Evolutionary conservation across 1,140 invertebrate species (phyloP).

Genomic region (Aphelenchoides fujianensis): DNA sequence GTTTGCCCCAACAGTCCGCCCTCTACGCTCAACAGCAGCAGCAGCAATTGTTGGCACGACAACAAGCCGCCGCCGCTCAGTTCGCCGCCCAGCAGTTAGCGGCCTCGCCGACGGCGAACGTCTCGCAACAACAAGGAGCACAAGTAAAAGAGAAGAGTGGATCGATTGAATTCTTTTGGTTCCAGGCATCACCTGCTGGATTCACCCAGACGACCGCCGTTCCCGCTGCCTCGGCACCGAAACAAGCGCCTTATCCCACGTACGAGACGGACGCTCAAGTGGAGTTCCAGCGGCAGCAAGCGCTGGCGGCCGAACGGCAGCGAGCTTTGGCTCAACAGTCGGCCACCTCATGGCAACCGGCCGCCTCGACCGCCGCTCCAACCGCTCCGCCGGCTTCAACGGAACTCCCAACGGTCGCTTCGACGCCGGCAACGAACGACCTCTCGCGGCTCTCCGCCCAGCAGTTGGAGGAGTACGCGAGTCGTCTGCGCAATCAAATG

Average conservation of each 20-base stretch:
- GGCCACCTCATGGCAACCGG: background rate
- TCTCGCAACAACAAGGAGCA: background rate
- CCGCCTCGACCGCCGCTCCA: background rate
- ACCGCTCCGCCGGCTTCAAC: background rate
- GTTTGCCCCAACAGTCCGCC: background rate
- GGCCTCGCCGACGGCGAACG: background rate
- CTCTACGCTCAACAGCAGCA: background rate
- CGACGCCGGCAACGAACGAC: too few relatives aligned
- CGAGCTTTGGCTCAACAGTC: background rate
- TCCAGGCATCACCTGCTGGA: too few relatives aligned
- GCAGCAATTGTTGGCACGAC: constrained; percentile 8
- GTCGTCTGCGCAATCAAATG: background rate
- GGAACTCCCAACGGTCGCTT: background rate
- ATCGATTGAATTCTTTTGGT: too few relatives aligned
- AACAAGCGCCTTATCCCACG: background rate
- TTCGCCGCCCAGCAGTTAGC: background rate
- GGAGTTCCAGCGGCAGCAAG: constrained; percentile 4
- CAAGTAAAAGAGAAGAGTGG: too few relatives aligned
- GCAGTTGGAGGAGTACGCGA: constrained; percentile 15
- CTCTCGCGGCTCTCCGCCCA: background rate
- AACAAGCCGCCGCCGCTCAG: constrained; percentile 3
- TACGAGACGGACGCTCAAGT: constrained; percentile 2
- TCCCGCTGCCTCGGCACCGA: background rate
- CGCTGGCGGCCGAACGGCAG: background rate
- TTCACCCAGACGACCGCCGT: too few relatives aligned